Evolutionary conservation across 92 coral and sea anemone species (phyloP).

Genomic region (Porites evermanni): DNA sequence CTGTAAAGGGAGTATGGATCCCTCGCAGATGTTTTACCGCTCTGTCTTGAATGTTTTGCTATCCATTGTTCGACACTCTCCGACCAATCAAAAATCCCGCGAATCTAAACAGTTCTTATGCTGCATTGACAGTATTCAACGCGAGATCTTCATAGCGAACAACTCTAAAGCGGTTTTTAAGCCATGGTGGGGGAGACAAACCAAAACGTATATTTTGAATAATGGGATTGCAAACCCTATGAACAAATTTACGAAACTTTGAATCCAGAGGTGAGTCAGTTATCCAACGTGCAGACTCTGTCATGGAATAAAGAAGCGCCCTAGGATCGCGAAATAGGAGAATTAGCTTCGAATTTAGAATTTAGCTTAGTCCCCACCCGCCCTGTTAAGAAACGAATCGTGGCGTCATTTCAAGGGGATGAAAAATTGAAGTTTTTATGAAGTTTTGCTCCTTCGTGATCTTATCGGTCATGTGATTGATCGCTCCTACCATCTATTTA

Average conservation of each 20-base stretch:
- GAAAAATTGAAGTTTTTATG: too few relatives aligned
- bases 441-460: too few relatives aligned
- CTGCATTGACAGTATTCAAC: conserved; percentile 24
- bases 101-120: conserved; percentile 40
- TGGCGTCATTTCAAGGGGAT: too few relatives aligned
- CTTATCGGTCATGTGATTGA: too few relatives aligned
- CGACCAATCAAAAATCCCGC: conserved; percentile 33
- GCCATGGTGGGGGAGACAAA: conserved; percentile 50
- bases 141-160: conserved; percentile 61
- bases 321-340: conserved; percentile 66
- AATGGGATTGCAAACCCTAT: conserved; percentile 2
- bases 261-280: neutral
- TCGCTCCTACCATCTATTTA: too few relatives aligned
- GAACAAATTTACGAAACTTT: neutral
- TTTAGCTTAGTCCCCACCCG: too few relatives aligned
- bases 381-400: too few relatives aligned
- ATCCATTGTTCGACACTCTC: conserved; percentile 3
- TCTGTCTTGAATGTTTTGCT: neutral
- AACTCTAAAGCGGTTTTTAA: conserved; percentile 29
- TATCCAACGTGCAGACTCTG: conserved; percentile 26
- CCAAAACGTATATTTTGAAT: neutral
- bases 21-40: neutral
- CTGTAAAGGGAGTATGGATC: conserved; percentile 13
- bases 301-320: conserved; percentile 50
- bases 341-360: neutral